Evolutionary conservation across 2,888 invertebrate species (phyloP).

Genomic region (Drosophila nr. perissopoda): DNA sequence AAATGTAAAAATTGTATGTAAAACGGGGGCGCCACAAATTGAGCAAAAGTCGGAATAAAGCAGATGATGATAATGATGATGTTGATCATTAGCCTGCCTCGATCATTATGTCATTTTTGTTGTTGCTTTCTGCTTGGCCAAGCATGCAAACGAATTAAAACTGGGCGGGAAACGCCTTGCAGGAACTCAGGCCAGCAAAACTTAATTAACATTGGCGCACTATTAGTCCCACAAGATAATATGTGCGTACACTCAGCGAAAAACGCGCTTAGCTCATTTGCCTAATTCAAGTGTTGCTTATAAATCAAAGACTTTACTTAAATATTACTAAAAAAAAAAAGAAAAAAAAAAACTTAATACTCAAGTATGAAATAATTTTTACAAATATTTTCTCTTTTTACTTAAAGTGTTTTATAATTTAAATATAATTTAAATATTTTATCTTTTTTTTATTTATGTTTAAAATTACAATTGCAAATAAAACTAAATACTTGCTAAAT

Average conservation of each 20-base stretch:
- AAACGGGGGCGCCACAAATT: constrained; percentile 59
- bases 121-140: constrained; percentile 72
- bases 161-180: constrained; percentile 45
- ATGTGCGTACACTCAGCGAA: not conserved
- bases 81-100: constrained; percentile 38
- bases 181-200: constrained; percentile 54
- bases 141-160: constrained; percentile 78
- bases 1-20: constrained; percentile 36
- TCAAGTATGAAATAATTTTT: not conserved
- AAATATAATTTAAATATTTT: not conserved
- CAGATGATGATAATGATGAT: constrained; percentile 25
- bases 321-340: not conserved
- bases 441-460: not conserved
- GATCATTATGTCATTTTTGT: constrained; percentile 73
- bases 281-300: not conserved
- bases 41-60: constrained; percentile 28
- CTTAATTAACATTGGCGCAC: constrained; percentile 69
- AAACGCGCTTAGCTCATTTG: not conserved
- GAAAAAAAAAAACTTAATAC: not conserved
- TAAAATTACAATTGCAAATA: not conserved
- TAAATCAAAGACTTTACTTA: not conserved
- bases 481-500: not conserved
- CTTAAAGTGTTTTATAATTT: not conserved
- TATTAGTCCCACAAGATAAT: constrained; percentile 9
- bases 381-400: not conserved